These are phyloP conservation scores for Drosophila micromelanica DNA, from an alignment of 1,140 invertebrate genomes.

Conservation along the genomic window DNA sequence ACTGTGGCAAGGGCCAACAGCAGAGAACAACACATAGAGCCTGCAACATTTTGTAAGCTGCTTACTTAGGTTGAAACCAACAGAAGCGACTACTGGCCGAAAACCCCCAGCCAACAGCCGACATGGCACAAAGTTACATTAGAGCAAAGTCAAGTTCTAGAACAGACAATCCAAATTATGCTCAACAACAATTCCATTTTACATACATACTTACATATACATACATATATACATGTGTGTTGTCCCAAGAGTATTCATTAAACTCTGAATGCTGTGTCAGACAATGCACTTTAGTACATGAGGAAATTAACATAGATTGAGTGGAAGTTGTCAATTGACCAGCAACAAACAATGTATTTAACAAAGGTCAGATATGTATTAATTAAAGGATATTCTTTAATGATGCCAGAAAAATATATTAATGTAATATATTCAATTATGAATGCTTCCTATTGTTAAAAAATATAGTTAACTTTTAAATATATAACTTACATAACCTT, in stretches of 20 bases:
- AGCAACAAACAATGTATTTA: background rate
- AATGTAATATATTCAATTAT: background rate
- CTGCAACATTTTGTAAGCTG: conserved; percentile 42
- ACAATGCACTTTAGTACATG: background rate
- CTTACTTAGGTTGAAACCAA: conserved; percentile 26
- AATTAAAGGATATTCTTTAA: background rate
- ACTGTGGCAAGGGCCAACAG: background rate
- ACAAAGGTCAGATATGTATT: background rate
- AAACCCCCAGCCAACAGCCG: conserved; percentile 10
- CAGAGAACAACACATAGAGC: conserved; percentile 7
- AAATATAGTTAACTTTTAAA: no score
- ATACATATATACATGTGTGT: background rate
- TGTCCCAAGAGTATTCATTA: conserved; percentile 22
- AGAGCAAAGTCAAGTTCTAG: conserved; percentile 12
- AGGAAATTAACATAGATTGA: background rate
- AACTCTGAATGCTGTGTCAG: conserved; percentile 2
- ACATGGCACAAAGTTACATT: conserved; percentile 4
- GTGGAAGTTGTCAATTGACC: background rate
- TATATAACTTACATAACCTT: no score
- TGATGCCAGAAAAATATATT: background rate
- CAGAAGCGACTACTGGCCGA: conserved; percentile 5
- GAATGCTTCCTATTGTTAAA: no score
- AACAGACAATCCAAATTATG: conserved; percentile 22
- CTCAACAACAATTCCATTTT: conserved; percentile 22
- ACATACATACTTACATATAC: background rate